A percentile compares a stretch with the other conserved stretches of the same genome.
Evolutionary conservation across 2,113 vertebrate genomes (phyloP).

Genomic region (Lamprotornis superbus): DNA sequence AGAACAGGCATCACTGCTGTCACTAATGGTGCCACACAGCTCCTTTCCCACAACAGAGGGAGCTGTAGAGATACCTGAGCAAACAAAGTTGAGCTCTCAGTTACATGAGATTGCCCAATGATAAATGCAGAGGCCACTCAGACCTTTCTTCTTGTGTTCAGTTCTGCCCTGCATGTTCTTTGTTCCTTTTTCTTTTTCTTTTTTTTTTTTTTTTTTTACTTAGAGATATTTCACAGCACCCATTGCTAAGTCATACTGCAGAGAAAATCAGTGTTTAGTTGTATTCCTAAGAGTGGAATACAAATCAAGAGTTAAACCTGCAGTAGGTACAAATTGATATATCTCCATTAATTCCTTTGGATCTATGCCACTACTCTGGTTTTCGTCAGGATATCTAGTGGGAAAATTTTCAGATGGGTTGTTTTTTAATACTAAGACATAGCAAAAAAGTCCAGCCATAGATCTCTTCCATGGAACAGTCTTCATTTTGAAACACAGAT

Average conservation of each 20-base stretch:
- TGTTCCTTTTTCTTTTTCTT: neutral
- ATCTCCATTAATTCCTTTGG: slow-evolving; percentile 24
- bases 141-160: neutral
- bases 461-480: neutral
- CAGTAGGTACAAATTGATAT: slow-evolving; percentile 27
- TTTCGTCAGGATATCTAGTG: slow-evolving; percentile 1
- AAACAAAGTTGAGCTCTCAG: neutral
- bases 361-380: slow-evolving; percentile 13
- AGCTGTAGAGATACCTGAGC: neutral
- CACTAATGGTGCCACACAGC: neutral
- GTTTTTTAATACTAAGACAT: neutral
- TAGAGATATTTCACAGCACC: neutral
- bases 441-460: neutral
- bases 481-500: slow-evolving; percentile 16
- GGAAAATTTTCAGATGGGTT: neutral
- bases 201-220: neutral
- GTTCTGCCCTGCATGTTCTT: neutral
- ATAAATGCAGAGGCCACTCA: neutral
- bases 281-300: neutral
- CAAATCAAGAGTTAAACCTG: slow-evolving; percentile 12
- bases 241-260: neutral
- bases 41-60: neutral
- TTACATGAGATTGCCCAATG: neutral
- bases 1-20: neutral
- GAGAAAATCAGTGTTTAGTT: neutral